Conservation (phyloP, 92 coral and sea anemone species). For the Porites evermanni region DNA sequence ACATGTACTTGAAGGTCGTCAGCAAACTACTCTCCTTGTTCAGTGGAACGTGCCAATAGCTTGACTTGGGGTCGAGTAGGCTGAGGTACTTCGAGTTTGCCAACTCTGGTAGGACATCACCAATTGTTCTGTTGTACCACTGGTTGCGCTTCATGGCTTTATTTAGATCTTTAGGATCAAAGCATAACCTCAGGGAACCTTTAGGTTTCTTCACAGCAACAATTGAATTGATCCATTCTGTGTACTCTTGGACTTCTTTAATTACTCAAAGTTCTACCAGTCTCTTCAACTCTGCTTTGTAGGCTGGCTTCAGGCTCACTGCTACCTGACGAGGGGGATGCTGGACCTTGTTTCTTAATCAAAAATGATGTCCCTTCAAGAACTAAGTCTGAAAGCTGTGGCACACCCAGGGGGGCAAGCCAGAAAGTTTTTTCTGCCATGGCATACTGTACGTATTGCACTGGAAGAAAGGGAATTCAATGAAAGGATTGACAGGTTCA, state of each 20-base stretch:
- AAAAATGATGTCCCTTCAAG: not conserved
- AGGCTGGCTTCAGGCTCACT: conserved; percentile 63
- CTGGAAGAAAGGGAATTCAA: too few species aligned
- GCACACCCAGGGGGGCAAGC: too few species aligned
- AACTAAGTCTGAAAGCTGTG: too few species aligned
- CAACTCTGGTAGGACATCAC: conserved; percentile 59
- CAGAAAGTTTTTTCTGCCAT: too few species aligned
- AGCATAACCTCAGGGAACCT: too few species aligned
- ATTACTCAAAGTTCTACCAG: conserved; percentile 20
- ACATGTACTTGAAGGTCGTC: not conserved
- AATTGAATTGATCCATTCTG: conserved; percentile 16
- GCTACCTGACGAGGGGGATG: conserved; percentile 64
- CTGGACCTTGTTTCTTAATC: conserved; percentile 28
- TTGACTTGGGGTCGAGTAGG: too few species aligned
- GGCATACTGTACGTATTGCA: too few species aligned
- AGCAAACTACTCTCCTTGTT: too few species aligned
- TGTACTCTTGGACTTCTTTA: too few species aligned
- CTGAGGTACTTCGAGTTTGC: conserved; percentile 2
- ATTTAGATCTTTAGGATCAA: too few species aligned
- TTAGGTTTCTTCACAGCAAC: not conserved
- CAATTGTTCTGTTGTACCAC: conserved; percentile 67
- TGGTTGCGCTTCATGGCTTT: conserved; percentile 42
- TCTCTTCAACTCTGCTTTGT: conserved; percentile 35
- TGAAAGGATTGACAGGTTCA: too few species aligned
- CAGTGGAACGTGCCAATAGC: conserved; percentile 14